Evolutionary conservation across 2,888 invertebrate genomes (phyloP).

Genomic region (Augochlorella aurata): DNA sequence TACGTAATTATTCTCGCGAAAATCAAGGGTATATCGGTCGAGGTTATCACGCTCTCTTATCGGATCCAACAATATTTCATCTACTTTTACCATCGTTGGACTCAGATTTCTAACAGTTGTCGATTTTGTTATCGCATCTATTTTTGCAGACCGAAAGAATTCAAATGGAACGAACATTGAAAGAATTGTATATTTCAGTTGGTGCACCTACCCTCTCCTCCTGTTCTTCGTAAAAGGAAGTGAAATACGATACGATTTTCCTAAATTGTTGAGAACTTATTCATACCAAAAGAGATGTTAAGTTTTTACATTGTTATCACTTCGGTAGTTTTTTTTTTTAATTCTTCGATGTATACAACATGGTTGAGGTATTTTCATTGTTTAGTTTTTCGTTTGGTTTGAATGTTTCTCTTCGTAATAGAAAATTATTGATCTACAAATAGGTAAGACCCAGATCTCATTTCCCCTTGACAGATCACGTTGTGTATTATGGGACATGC

Average conservation of each 20-base stretch:
- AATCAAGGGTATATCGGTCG: conserved; percentile 75
- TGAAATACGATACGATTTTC: background rate
- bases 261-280: background rate
- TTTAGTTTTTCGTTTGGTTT: conserved; percentile 21
- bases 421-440: conserved; percentile 2
- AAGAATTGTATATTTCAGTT: conserved; percentile 1
- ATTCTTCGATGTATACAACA: conserved; percentile 21
- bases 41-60: conserved; percentile 77
- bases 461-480: background rate
- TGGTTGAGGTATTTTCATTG: background rate
- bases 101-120: conserved; percentile 18
- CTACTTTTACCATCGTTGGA: conserved; percentile 24
- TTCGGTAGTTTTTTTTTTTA: conserved; percentile 34
- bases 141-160: conserved; percentile 28
- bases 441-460: background rate
- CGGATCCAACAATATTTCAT: conserved; percentile 45
- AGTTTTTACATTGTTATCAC: conserved; percentile 33
- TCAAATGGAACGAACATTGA: conserved; percentile 27
- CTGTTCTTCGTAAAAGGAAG: conserved; percentile 2
- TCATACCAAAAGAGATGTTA: background rate
- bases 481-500: background rate
- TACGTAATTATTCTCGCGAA: conserved; percentile 80
- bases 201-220: background rate
- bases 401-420: background rate
- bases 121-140: conserved; percentile 1